phyloP scores from a whole-genome alignment of 1,140 invertebrate genomes.

The Leptopilina boulardi region DNA sequence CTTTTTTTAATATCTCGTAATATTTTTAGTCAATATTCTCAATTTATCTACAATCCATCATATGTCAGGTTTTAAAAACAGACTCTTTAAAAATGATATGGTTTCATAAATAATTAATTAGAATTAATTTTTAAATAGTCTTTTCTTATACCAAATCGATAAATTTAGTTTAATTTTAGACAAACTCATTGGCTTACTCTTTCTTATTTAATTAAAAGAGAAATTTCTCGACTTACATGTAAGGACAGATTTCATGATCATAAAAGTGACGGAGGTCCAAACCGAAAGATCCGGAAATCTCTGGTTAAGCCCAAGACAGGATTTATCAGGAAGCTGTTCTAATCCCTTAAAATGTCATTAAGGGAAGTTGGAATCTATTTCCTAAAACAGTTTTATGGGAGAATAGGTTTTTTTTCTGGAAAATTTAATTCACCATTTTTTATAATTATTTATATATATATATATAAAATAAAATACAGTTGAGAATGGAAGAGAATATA shows the following conservation, averaged over 20 bases:
- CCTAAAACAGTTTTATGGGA: background rate
- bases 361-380: background rate
- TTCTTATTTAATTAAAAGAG: background rate
- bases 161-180: background rate
- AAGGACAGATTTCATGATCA: background rate
- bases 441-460: no score
- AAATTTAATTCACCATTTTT: background rate
- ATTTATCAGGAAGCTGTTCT: background rate
- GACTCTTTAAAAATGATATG: constrained; percentile 45
- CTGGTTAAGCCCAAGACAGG: constrained; percentile 44
- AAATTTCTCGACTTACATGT: no score
- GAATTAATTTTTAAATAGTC: background rate
- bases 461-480: no score
- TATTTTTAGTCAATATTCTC: constrained; percentile 67
- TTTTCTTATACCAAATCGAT: background rate
- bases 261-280: constrained; percentile 7
- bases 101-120: constrained; percentile 29
- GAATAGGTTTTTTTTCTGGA: no score
- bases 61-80: constrained; percentile 61
- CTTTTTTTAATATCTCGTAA: constrained; percentile 68
- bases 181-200: no score
- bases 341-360: background rate
- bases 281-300: background rate
- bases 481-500: background rate
- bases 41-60: constrained; percentile 68